Base-by-base conservation (phyloP, 1,140 invertebrate genomes). In the Monomorium pharaonis region DNA sequence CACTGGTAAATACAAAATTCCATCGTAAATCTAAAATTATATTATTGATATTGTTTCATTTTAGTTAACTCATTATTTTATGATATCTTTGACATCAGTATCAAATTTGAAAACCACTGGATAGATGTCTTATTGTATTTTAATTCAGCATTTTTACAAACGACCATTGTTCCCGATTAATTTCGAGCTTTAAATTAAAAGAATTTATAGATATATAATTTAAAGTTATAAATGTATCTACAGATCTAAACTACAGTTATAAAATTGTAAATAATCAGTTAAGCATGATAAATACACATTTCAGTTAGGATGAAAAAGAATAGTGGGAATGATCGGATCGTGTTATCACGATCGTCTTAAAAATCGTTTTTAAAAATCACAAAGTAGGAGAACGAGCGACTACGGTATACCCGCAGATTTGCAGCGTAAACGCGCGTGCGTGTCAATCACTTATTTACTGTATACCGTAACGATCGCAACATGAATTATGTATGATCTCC, bases 401-500 rank as follows among this genome's bases (percentile, higher is more conserved):
- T 58, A 42, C 51, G n/a, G 6, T 37, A n/a, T n/a, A 74, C 9
- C 37, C 18, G 51, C 56, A 70, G 51, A 49, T 42, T 74, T 86
- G 86, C 65, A 87, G 44, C 58, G n/a, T 76, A 76, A 76, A 33
- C 21, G 33, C 72, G 75, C 67, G 76, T 81, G 75, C 78, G 65
- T 78, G 75, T 60, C 51, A 62, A 21, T 78, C 60, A 60, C 27
- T 47, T 37, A 56, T 70, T 84, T 86, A 88, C 78, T 76, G 60
- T 86, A 81, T 65, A 63, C 62, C 18, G 33, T 76, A 65, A 74
- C 67, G 78, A 80, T 86, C 49, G 54, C 51, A 86, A 27, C 54
- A 86, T 88, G 87, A 88, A 88, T 86, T 86, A 88, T 86, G 77
- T 70, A 88, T 86, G 49, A 63, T 58, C 74, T 37, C 60, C 12